A percentile compares a stretch with the other conserved stretches of the same genome.
phyloP scores from a whole-genome alignment of 2,797 vertebrate genomes.

The Mycteria americana region DNA sequence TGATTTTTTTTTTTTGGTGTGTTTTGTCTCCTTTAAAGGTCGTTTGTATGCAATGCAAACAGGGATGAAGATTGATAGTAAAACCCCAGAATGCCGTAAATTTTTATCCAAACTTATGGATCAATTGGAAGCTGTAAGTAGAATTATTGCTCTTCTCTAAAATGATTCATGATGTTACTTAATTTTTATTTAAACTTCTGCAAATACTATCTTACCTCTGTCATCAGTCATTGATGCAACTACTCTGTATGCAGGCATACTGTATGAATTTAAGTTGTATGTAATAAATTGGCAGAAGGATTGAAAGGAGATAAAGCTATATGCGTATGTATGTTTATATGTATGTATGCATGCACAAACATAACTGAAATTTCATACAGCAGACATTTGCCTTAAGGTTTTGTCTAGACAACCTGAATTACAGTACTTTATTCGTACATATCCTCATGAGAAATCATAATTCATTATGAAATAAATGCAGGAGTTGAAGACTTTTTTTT shows the following conservation, averaged over 20 bases:
- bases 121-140: conserved; percentile 91
- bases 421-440: background rate
- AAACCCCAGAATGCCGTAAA: conserved; percentile 93
- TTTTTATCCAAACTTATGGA: conserved; percentile 96
- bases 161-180: background rate
- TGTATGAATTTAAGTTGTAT: background rate
- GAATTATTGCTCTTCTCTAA: background rate
- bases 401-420: background rate
- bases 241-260: background rate
- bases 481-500: background rate
- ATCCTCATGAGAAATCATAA: background rate
- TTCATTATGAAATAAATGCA: background rate
- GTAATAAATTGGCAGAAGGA: background rate
- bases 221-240: background rate
- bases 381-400: background rate
- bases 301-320: background rate
- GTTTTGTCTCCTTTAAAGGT: conserved; percentile 77
- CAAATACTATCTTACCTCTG: background rate
- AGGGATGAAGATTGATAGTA: conserved; percentile 97
- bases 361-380: background rate
- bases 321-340: background rate
- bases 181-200: background rate
- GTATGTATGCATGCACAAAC: background rate
- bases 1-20: background rate
- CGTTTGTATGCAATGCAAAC: conserved; percentile 96